phyloP scores from a whole-genome alignment of 2,797 vertebrate species.

The Phoxinus dragarum region DNA sequence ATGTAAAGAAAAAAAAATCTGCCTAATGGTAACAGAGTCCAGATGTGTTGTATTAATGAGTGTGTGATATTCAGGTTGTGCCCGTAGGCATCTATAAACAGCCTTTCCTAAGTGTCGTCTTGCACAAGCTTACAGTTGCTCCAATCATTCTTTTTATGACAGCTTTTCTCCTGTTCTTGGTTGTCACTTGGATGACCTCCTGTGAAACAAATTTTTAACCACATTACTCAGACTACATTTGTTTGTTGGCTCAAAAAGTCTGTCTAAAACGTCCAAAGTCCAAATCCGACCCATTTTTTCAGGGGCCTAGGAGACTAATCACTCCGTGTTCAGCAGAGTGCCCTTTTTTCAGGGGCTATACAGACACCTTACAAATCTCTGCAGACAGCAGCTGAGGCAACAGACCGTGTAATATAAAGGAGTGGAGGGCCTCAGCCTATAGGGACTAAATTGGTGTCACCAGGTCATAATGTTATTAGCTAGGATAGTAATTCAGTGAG shows the following conservation, averaged over 20 bases:
- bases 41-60: conserved; percentile 23
- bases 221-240: conserved; percentile 9
- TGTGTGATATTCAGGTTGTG: conserved; percentile 11
- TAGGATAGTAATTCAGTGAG: conserved; percentile 74
- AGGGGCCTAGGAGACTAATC: conserved; percentile 24
- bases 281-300: neutral
- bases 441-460: conserved; percentile 80
- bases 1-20: neutral
- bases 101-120: neutral
- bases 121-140: conserved; percentile 14
- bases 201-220: conserved; percentile 3
- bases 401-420: conserved; percentile 50
- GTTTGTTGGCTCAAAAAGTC: conserved; percentile 8
- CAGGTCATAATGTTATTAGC: conserved; percentile 82
- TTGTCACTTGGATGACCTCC: conserved; percentile 47
- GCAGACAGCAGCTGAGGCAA: conserved; percentile 36
- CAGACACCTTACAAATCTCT: conserved; percentile 43
- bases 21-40: neutral
- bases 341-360: neutral
- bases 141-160: conserved; percentile 1
- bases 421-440: conserved; percentile 63
- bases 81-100: conserved; percentile 16
- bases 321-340: neutral
- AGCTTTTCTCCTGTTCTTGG: conserved; percentile 11
- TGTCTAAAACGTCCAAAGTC: neutral